Percentiles rank a stretch among this genome's conserved stretches.
Evolutionary conservation across 2,113 vertebrate species (phyloP).

Genomic region (Collichthys lucidus): DNA sequence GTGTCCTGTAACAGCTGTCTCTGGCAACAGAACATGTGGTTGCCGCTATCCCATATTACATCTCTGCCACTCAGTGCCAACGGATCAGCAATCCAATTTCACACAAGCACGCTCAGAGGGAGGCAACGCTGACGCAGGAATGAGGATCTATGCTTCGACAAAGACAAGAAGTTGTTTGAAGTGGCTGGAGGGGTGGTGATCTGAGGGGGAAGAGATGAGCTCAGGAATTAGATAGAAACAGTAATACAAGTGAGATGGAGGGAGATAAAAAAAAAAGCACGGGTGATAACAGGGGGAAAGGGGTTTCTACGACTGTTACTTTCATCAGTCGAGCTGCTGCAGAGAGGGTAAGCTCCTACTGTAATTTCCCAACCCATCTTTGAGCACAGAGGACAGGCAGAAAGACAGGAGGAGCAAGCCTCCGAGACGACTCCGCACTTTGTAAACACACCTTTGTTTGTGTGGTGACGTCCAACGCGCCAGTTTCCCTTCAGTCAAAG

Average conservation of each 20-base stretch:
- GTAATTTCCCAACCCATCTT: constrained; percentile 24
- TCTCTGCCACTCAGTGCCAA: constrained; percentile 81
- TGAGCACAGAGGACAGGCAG: constrained; percentile 3
- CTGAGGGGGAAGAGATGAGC: not conserved
- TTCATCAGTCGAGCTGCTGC: constrained; percentile 17
- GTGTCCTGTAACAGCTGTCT: constrained; percentile 75
- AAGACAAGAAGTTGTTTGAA: constrained; percentile 71
- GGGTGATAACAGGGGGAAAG: constrained; percentile 7
- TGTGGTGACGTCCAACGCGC: constrained; percentile 5
- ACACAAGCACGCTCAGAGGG: constrained; percentile 79
- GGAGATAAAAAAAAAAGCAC: constrained; percentile 28
- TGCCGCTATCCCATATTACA: constrained; percentile 80
- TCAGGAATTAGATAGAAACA: constrained; percentile 40
- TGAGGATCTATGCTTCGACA: constrained; percentile 69
- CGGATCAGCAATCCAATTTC: constrained; percentile 86
- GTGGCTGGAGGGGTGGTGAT: constrained; percentile 42
- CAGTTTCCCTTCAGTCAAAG: constrained; percentile 26
- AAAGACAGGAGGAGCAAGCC: not conserved
- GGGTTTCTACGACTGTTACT: constrained; percentile 25
- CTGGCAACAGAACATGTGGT: constrained; percentile 61
- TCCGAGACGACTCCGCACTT: constrained; percentile 9
- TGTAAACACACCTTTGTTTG: constrained; percentile 61
- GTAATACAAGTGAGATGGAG: constrained; percentile 56
- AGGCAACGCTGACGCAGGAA: constrained; percentile 60
- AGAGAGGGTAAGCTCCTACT: constrained; percentile 12